Percentiles rank a stretch among this genome's conserved stretches.
Evolutionary conservation across 2,113 vertebrate genomes (phyloP).

Genomic region (Gyps fulvus): DNA sequence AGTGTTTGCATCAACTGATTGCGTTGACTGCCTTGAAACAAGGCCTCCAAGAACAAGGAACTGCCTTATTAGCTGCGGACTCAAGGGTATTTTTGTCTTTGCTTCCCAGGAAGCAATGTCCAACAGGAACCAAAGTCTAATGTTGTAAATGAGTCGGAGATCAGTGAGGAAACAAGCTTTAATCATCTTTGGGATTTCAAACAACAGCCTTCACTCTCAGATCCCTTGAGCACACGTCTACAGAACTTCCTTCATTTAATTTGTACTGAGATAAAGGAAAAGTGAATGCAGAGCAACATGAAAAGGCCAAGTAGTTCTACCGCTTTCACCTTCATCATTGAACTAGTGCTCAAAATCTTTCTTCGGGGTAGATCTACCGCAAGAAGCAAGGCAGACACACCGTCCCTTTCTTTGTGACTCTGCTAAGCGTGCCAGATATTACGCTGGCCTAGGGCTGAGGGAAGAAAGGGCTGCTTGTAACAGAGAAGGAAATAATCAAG

Average conservation of each 20-base stretch:
- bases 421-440: background rate
- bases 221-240: background rate
- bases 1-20: background rate
- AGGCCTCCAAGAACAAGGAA: background rate
- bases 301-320: background rate
- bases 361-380: background rate
- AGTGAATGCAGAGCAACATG: background rate
- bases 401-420: background rate
- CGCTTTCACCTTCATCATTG: background rate
- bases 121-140: background rate
- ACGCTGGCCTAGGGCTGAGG: background rate
- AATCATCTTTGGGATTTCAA: background rate
- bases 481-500: background rate
- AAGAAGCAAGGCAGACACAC: background rate
- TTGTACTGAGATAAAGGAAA: background rate
- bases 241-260: background rate
- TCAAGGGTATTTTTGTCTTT: background rate
- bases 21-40: background rate
- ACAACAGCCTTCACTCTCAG: background rate
- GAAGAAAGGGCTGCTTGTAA: background rate
- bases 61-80: background rate
- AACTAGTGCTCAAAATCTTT: background rate
- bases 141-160: background rate
- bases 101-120: background rate
- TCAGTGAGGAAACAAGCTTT: background rate